Percentiles rank a stretch among this genome's conserved stretches.
These are phyloP conservation scores for Beris chalybata DNA, from an alignment of 2,888 invertebrate species.

Conservation along the genomic window DNA sequence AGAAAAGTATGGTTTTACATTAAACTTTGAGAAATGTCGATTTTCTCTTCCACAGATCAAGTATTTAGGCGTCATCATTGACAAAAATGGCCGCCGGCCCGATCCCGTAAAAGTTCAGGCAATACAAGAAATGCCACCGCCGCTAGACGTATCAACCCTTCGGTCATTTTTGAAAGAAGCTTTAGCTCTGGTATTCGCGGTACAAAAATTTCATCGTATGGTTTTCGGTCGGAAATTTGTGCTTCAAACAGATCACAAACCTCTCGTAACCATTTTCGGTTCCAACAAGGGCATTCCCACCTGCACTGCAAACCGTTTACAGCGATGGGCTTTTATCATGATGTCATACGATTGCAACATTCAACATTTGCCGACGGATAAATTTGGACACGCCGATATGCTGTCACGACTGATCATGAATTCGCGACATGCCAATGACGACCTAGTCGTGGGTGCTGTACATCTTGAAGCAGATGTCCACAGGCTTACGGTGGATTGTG, in stretches of 20 bases:
- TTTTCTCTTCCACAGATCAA: neutral
- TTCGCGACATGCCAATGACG: neutral
- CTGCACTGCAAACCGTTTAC: constrained; percentile 40
- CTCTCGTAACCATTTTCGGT: constrained; percentile 46
- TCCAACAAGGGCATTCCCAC: constrained; percentile 43
- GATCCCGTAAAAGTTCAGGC: constrained; percentile 39
- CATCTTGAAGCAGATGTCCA: neutral
- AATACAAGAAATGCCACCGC: constrained; percentile 43
- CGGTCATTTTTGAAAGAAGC: constrained; percentile 46
- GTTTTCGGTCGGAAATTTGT: constrained; percentile 47
- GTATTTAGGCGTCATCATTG: neutral
- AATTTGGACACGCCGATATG: constrained; percentile 41
- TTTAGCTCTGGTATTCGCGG: constrained; percentile 45
- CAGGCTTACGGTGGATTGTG: neutral
- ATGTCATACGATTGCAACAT: constrained; percentile 42
- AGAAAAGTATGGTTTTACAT: neutral
- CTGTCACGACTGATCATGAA: constrained; percentile 36
- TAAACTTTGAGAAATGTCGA: neutral
- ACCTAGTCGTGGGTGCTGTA: neutral
- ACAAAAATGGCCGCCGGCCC: neutral
- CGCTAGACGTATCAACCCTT: constrained; percentile 37
- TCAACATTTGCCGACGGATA: constrained; percentile 39
- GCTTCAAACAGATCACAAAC: constrained; percentile 44
- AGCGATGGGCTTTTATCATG: constrained; percentile 41
- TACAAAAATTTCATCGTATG: constrained; percentile 47